Conservation (phyloP, 2,888 invertebrate species). For the Digitonthophagus gazella region DNA sequence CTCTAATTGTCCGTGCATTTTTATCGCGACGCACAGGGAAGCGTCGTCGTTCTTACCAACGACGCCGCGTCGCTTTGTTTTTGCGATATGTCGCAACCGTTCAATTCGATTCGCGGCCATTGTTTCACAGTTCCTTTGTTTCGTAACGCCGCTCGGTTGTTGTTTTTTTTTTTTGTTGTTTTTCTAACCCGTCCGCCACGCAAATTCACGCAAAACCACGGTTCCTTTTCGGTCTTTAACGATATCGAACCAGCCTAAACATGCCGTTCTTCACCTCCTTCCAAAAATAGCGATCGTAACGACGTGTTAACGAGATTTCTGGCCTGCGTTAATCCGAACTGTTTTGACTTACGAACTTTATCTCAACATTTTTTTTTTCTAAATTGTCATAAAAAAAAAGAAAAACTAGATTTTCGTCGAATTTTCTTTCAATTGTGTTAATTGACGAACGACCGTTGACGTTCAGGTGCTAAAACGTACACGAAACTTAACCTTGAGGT, state of each 20-base stretch:
- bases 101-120: neutral
- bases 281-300: too few species aligned
- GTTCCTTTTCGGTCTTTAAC: neutral
- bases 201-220: too few species aligned
- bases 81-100: neutral
- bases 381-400: too few species aligned
- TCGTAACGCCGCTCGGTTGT: neutral
- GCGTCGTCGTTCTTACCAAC: neutral
- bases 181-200: too few species aligned
- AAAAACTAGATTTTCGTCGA: neutral
- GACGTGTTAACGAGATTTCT: too few species aligned
- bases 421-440: neutral
- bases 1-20: neutral
- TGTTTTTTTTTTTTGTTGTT: neutral
- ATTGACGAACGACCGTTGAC: neutral
- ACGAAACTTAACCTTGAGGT: neutral
- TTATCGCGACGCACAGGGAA: neutral
- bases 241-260: too few species aligned
- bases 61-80: neutral
- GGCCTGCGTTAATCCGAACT: too few species aligned
- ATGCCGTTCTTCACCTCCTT: too few species aligned
- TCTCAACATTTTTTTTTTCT: neutral
- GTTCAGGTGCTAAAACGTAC: neutral
- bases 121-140: neutral
- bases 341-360: too few species aligned